Evolutionary conservation across 2,888 invertebrate species (phyloP), one percentile per base, ranked within the genome.

Genomic region (Monochamus alternatus): DNA sequence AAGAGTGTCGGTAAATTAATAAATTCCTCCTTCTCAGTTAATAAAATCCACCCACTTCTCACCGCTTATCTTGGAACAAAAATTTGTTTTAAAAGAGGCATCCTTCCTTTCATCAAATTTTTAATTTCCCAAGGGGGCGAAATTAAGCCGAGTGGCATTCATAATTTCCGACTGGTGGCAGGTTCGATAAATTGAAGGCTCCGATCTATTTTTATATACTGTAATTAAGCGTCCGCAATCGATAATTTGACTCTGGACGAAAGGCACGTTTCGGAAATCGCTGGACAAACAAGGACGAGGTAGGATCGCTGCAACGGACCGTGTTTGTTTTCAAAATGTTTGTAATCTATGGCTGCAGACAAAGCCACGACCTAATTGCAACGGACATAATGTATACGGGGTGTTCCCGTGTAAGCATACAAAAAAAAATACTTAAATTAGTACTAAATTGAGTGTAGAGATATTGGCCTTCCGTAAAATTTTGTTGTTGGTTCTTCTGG

Each of bases 71-170:
- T n/a, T 10, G 55, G 14, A 22, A 55, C 55, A 55, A 55, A 55
- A n/a, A n/a, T 2, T 8, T 47, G 8, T 12, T 30, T 63, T 44
- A 44, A 44, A 63, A 44, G 14, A 14, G 5, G 55, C n/a, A n/a
- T n/a, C 55, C 3, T 12, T n/a, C 14, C 55, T 55, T 55, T 7
- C 55, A 55, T 55, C 55, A 55, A 43, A 43, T 63, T 63, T 63
- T 44, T 44, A 44, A 63, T 63, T 63, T 44, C 63, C 63, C 63
- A n/a, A n/a, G 62, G 30, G 63, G 43, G 1, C 12, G 44, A 31
- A 63, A 63, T 44, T n/a, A 43, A 63, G 1, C 22, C n/a, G 44
- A 63, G 44, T 63, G 44, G 44, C 43, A 63, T 63, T 63, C 43
- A 63, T 44, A 63, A 63, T 43, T 44, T 43, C 44, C n/a, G 47